Conservation (phyloP, 2,797 vertebrate species). For the Mormyrus hasselquistii region DNA sequence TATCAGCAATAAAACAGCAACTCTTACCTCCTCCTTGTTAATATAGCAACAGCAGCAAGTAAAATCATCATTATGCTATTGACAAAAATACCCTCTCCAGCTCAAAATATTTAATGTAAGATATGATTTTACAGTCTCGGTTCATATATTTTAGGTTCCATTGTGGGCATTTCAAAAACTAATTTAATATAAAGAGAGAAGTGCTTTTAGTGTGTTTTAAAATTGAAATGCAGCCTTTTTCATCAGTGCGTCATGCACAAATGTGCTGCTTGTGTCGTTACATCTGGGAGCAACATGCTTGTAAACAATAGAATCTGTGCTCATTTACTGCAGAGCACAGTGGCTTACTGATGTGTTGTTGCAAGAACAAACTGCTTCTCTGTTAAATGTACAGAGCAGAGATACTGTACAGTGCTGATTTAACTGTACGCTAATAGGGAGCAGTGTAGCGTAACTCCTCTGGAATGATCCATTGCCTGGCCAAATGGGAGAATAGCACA, state of each 20-base stretch:
- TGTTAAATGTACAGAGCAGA: constrained; percentile 45
- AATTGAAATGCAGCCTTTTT: neutral
- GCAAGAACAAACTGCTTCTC: constrained; percentile 39
- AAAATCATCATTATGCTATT: neutral
- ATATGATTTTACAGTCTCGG: neutral
- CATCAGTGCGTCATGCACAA: constrained; percentile 35
- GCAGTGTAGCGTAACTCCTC: neutral
- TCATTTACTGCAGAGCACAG: constrained; percentile 45
- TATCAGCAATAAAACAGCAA: neutral
- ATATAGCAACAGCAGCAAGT: neutral
- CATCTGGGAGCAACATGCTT: constrained; percentile 62
- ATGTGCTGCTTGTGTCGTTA: constrained; percentile 46
- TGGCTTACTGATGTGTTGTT: constrained; percentile 33
- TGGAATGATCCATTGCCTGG: neutral
- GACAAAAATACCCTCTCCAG: neutral
- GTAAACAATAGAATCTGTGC: constrained; percentile 50
- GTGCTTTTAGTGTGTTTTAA: neutral
- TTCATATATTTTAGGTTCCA: neutral
- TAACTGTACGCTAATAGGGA: neutral
- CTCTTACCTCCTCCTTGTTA: neutral
- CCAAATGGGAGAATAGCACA: neutral
- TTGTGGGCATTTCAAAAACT: neutral
- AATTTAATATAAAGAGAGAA: neutral
- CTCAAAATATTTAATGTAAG: neutral
- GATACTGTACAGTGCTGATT: neutral